Evolutionary conservation across 1,140 invertebrate genomes (phyloP).

Genomic region (Hyles vespertilio): DNA sequence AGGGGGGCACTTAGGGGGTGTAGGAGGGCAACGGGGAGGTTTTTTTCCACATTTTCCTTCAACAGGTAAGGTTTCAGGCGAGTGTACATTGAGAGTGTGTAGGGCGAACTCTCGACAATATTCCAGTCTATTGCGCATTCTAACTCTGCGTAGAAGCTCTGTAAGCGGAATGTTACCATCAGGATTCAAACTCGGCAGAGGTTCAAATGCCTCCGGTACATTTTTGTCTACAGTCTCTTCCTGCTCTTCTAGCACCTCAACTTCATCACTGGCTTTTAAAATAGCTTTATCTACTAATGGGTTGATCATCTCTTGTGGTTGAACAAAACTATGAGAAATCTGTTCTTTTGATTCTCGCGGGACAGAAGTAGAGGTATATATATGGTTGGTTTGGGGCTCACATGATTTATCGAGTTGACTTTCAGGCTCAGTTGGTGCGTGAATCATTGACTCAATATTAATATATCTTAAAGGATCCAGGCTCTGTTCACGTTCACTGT

Average conservation of each 20-base stretch:
- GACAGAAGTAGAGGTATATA: not conserved
- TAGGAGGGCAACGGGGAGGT: conserved; percentile 18
- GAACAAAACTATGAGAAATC: conserved; percentile 2
- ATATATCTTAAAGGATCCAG: not conserved
- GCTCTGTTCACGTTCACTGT: not conserved
- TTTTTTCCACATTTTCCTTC: conserved; percentile 19
- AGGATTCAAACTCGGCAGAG: conserved; percentile 15
- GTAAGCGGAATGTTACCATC: conserved; percentile 25
- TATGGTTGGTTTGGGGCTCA: not conserved
- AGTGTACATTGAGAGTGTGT: not conserved
- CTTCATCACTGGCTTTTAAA: too few species aligned
- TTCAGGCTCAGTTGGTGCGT: too few species aligned
- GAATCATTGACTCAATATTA: too few species aligned
- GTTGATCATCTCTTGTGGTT: conserved; percentile 1
- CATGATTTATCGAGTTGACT: not conserved
- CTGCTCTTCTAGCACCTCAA: not conserved
- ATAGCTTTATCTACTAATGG: conserved; percentile 1
- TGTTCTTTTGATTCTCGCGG: conserved; percentile 1
- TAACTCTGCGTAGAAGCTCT: conserved; percentile 36
- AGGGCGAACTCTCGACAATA: conserved; percentile 18
- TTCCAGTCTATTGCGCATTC: conserved; percentile 30
- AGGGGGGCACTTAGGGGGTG: conserved; percentile 20
- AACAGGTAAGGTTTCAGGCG: conserved; percentile 16
- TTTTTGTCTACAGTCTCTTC: not conserved
- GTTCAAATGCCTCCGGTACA: conserved; percentile 4